Conservation (phyloP, 2,888 invertebrate genomes). For the Opisthograptis luteolata region DNA sequence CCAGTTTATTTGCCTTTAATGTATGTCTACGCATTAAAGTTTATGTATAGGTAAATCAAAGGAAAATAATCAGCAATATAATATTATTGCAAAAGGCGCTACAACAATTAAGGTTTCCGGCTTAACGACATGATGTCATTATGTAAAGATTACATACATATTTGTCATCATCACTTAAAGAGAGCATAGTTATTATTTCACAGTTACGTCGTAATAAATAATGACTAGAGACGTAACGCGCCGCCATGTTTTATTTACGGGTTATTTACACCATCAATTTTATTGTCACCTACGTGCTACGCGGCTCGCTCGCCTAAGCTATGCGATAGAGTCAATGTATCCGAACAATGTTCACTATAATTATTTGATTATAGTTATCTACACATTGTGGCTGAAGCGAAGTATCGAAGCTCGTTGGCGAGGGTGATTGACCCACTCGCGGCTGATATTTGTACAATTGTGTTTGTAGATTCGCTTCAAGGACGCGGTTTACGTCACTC, state of each 20-base stretch:
- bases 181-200: constrained; percentile 41
- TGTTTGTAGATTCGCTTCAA: constrained; percentile 75
- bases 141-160: constrained; percentile 22
- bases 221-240: constrained; percentile 35
- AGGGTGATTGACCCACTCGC: constrained; percentile 72
- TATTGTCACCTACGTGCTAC: constrained; percentile 47
- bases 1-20: too few species aligned
- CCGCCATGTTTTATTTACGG: constrained; percentile 38
- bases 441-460: constrained; percentile 75
- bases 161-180: constrained; percentile 25
- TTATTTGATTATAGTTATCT: constrained; percentile 36
- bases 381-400: constrained; percentile 26
- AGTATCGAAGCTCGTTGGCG: constrained; percentile 41
- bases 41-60: too few species aligned
- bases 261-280: constrained; percentile 45
- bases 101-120: not conserved
- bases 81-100: not conserved
- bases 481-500: constrained; percentile 75
- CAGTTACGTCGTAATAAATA: constrained; percentile 45
- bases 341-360: constrained; percentile 37
- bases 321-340: constrained; percentile 42
- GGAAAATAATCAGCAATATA: not conserved
- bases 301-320: constrained; percentile 26
- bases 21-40: too few species aligned
- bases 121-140: constrained; percentile 1